A percentile compares a stretch with the other conserved stretches of the same genome.
Conservation (phyloP, 2,888 invertebrate genomes). For the Pseudococcus viburni region DNA sequence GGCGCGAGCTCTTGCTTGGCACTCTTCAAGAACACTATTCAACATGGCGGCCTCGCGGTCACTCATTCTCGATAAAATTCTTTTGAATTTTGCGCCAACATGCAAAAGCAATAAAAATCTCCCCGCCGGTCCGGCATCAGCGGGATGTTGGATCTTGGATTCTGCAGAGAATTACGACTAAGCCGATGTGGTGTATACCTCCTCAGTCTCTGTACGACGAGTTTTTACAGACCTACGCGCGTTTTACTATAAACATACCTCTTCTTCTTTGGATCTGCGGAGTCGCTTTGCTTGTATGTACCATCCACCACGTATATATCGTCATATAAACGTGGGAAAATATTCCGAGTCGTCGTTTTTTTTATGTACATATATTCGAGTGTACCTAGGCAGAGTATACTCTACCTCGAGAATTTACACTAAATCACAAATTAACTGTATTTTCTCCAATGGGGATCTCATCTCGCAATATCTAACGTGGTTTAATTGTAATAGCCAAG, state of each 20-base stretch:
- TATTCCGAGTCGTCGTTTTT: background rate
- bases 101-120: conserved; percentile 40
- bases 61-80: conserved; percentile 40
- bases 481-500: background rate
- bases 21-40: too few relatives aligned
- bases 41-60: conserved; percentile 10
- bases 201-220: conserved; percentile 19
- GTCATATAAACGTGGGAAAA: conserved; percentile 38
- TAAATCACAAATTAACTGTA: conserved; percentile 25
- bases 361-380: background rate
- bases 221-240: conserved; percentile 39
- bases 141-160: background rate
- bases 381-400: background rate
- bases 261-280: background rate
- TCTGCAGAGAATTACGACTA: conserved; percentile 37
- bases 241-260: conserved; percentile 12
- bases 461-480: background rate
- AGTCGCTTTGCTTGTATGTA: too few relatives aligned
- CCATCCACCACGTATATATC: background rate
- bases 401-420: conserved; percentile 18
- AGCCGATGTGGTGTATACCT: background rate
- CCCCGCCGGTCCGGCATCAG: too few relatives aligned
- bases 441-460: conserved; percentile 17
- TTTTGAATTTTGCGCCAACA: conserved; percentile 40
- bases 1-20: background rate